phyloP scores from a whole-genome alignment of 92 coral and sea anemone genomes.

The Pocillopora meandrina region DNA sequence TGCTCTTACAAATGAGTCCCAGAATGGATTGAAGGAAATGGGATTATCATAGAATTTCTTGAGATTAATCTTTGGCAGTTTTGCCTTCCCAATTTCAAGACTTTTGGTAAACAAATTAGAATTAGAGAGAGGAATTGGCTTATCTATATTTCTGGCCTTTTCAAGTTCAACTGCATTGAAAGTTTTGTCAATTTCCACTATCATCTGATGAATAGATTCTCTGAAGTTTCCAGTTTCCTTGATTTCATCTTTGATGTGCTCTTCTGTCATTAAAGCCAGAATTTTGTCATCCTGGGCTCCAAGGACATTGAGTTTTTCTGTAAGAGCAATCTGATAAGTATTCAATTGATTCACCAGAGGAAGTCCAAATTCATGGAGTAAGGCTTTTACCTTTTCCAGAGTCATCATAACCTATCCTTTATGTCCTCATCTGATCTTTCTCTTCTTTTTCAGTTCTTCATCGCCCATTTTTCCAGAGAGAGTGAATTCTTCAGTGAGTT shows the following conservation, averaged over 20 bases:
- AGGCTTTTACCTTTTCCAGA: slow-evolving; percentile 14
- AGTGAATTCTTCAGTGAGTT: not conserved
- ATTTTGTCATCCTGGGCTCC: slow-evolving; percentile 2
- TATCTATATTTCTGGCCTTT: too few relatives aligned
- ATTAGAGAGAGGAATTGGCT: not conserved
- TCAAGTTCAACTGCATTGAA: not conserved
- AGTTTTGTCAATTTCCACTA: slow-evolving; percentile 11
- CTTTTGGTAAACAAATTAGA: not conserved
- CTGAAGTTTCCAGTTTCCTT: slow-evolving; percentile 23
- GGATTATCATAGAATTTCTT: slow-evolving; percentile 37
- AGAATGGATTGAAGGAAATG: slow-evolving; percentile 29
- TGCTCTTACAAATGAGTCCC: slow-evolving; percentile 37
- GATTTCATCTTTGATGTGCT: slow-evolving; percentile 35
- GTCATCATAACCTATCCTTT: slow-evolving; percentile 34
- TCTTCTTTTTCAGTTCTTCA: slow-evolving; percentile 46
- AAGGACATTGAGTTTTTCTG: slow-evolving; percentile 42
- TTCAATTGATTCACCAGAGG: slow-evolving; percentile 19
- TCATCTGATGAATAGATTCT: slow-evolving; percentile 28
- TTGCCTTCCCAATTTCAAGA: slow-evolving; percentile 27
- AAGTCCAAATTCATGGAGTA: slow-evolving; percentile 19
- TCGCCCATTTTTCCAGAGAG: slow-evolving; percentile 15
- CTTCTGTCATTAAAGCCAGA: slow-evolving; percentile 2
- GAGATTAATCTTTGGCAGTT: slow-evolving; percentile 27
- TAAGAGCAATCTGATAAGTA: slow-evolving; percentile 47
- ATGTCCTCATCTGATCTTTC: slow-evolving; percentile 38